Evolutionary conservation across 2,797 vertebrate genomes (phyloP).

Genomic region (Rousettus madagascariensis): DNA sequence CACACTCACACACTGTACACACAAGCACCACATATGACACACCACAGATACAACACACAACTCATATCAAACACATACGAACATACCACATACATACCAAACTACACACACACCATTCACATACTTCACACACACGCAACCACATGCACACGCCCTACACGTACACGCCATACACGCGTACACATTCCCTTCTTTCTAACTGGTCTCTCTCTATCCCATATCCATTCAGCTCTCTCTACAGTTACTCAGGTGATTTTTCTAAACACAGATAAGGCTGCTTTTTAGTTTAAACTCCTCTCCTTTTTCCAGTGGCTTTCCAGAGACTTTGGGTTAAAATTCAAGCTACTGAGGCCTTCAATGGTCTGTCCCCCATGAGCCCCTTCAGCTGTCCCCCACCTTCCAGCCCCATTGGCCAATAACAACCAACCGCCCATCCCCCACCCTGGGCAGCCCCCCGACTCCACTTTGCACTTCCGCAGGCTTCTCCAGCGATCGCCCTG

Average conservation of each 20-base stretch:
- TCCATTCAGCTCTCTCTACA: not conserved
- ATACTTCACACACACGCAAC: not conserved
- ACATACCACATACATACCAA: not conserved
- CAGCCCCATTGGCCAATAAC: not conserved
- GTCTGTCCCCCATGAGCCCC: not conserved
- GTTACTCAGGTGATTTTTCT: not conserved
- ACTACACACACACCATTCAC: too few relatives aligned
- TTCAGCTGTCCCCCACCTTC: not conserved
- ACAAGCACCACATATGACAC: not conserved
- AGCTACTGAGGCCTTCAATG: not conserved
- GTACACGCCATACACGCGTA: not conserved
- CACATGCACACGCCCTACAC: too few relatives aligned
- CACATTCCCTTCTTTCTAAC: not conserved
- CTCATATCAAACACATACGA: not conserved
- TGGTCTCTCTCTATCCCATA: not conserved
- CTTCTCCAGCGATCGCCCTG: not conserved
- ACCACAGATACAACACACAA: not conserved
- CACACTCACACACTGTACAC: not conserved
- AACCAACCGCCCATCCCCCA: not conserved
- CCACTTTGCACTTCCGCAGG: fast-evolving
- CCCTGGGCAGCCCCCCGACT: fast-evolving
- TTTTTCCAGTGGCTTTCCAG: not conserved
- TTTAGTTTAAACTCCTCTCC: not conserved
- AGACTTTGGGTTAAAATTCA: not conserved
- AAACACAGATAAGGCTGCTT: not conserved